Evolutionary conservation across 2,113 vertebrate genomes (phyloP), one percentile per base, ranked within the genome.

Genomic region (Dipodomys ordii): DNA sequence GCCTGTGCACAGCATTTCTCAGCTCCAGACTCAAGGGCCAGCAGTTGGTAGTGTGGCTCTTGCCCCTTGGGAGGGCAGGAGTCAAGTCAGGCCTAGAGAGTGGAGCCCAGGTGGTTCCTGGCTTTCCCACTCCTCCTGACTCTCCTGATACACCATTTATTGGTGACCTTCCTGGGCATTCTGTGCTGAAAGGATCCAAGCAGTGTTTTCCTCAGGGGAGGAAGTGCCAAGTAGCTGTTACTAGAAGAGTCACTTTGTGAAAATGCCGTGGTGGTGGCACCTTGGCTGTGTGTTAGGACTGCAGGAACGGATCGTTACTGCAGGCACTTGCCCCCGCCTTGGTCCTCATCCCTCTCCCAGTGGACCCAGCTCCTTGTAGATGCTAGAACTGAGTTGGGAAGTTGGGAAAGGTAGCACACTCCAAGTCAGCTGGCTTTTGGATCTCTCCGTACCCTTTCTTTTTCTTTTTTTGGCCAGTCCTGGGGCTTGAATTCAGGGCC

Each of bases 121-220:
- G 23, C 80, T n/a, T 16, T 49, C 25, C 25, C 18, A 1, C 27
- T 77, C n/a, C 49, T 72, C 13, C 20, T 4, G 2, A 5, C 20
- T 62, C 35, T 65, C 8, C 18, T 30, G 0, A 20, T 19, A 0
- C 18, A 2, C 19, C 10, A 2, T 53, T 39, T n/a, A 27, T 35
- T 18, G 76, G 0, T 62, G 62, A 8, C 32, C 39, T 80, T n/a
- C 39, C 85, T 35, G 64, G 69, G 67, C 39, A 4, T 79, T 11
- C 1, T 69, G 16, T 64, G 35, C 79, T 53, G 71, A 53, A 81
- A 74, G 46, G 20, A 64, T 30, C 65, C 1, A 22, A 60, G 32
- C 23, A 6, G 71, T n/a, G 27, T 30, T 69, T 87, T n/a, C 5
- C 44, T 27, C 1, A 0, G 3, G 65, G 62, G 15, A 62, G 11